Evolutionary conservation across 2,113 vertebrate genomes (phyloP), one percentile per base, ranked within the genome.

Genomic region (Phylloscopus trochilus): DNA sequence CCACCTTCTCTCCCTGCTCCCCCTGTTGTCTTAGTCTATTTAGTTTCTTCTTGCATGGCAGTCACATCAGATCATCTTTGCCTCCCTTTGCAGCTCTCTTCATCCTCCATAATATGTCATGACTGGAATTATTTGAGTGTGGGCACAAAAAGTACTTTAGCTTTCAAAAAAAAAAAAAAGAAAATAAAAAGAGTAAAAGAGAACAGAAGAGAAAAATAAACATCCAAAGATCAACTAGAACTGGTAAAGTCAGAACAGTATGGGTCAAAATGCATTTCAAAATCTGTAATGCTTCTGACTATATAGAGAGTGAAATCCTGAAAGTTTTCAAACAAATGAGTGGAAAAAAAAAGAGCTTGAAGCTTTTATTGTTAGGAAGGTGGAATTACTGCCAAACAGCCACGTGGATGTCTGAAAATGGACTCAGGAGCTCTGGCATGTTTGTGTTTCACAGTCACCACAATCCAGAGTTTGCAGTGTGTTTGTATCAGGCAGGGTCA

Each of bases 21-120:
- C 49, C 2, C 0, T 43, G 11, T 88, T 96, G 88, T 88, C 90
- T 88, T 55, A 24, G 59, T 55, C 64, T 80, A 88, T 95, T 95
- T 92, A 24, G 72, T 70, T 76, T 62, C 35, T 88, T 51, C 59
- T 41, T 93, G 59, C 51, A 14, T 46, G 30, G 35, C 41, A 90
- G 92, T 95, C 90, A 88, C 83, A 93, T 96, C 88, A 70, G 51
- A 90, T 96, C 37, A 92, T 77, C 68, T 83, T 62, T 77, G 39
- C 37, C 53, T 92, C 41, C n/a, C 18, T 69, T 69, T 69, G 46
- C 17, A 76, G 44, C 69, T 76, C 56, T 69, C 17, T 94, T 87
- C n/a, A 70, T 62, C 66, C 44, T 1, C 58, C 51, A 0, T 79
- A 93, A 81, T 41, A 37, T 49, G 37, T 27, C 1, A 1, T 60